These are phyloP conservation scores for Epirrita christyi DNA, from an alignment of 2,888 invertebrate genomes.

Conservation along the genomic window DNA sequence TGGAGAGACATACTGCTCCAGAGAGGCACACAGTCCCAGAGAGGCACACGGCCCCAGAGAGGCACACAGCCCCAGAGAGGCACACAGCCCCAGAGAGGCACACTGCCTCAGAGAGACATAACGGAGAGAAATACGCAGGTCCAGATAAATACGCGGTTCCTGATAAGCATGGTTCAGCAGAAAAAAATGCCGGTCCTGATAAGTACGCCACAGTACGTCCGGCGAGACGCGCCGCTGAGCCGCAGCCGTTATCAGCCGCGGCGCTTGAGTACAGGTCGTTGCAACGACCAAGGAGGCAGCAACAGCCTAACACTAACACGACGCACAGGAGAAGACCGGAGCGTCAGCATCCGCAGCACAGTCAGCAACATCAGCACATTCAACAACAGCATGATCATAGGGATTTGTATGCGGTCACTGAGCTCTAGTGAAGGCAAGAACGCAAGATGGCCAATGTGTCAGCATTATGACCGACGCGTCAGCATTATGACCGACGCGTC, in stretches of 20 bases:
- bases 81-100: conserved; percentile 1
- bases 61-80: conserved; percentile 2
- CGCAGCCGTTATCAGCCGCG: conserved; percentile 83
- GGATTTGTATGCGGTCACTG: conserved; percentile 90
- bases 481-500: background rate
- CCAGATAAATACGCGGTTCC: conserved; percentile 41
- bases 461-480: background rate
- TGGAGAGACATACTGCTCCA: conserved; percentile 9
- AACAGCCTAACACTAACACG: conserved; percentile 41
- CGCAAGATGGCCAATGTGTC: too few relatives aligned
- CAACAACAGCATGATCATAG: conserved; percentile 65
- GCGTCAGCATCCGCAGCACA: conserved; percentile 19
- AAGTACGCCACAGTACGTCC: conserved; percentile 78
- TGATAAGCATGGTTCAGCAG: conserved; percentile 30
- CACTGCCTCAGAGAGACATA: conserved; percentile 34
- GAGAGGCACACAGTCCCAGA: too few relatives aligned
- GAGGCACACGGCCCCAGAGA: conserved; percentile 40
- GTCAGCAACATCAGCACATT: conserved; percentile 41
- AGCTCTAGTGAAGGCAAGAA: conserved; percentile 46
- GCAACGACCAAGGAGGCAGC: conserved; percentile 79
- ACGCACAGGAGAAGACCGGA: conserved; percentile 47
- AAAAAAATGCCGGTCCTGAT: conserved; percentile 43
- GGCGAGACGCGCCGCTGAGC: conserved; percentile 62
- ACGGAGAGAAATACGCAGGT: conserved; percentile 37
- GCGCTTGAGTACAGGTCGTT: conserved; percentile 85